These are phyloP conservation scores for Lipophrys pholis DNA, from an alignment of 2,113 vertebrate genomes.

Conservation along the genomic window DNA sequence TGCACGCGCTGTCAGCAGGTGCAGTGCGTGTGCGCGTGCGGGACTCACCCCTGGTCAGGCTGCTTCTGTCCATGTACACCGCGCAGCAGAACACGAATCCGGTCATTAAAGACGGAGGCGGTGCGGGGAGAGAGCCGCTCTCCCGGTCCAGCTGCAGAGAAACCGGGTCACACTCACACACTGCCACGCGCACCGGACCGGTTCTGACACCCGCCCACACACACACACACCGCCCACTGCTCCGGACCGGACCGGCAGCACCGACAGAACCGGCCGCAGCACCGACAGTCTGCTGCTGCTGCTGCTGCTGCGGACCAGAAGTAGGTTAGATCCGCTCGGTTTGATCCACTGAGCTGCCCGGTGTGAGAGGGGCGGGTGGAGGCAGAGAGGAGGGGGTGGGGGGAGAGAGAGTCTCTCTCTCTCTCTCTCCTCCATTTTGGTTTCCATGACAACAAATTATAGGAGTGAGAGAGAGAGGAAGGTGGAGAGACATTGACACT, in stretches of 20 bases:
- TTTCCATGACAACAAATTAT: slow-evolving; percentile 82
- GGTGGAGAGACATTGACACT: neutral
- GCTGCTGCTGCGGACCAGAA: slow-evolving; percentile 14
- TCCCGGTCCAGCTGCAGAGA: slow-evolving; percentile 76
- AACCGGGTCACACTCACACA: slow-evolving; percentile 45
- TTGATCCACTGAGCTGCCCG: slow-evolving; percentile 56
- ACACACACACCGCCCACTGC: neutral
- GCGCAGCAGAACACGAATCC: slow-evolving; percentile 87
- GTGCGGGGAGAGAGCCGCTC: slow-evolving; percentile 75
- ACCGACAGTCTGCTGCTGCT: slow-evolving; percentile 36
- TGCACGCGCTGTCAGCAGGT: neutral
- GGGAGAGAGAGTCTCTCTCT: neutral
- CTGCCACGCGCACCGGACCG: slow-evolving; percentile 5
- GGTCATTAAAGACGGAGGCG: slow-evolving; percentile 84
- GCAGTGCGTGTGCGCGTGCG: neutral
- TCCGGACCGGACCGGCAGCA: neutral
- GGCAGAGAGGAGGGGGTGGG: slow-evolving; percentile 25
- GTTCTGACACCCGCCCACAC: neutral
- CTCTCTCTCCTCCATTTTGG: slow-evolving; percentile 46
- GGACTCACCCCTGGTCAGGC: slow-evolving; percentile 82
- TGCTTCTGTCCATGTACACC: slow-evolving; percentile 88
- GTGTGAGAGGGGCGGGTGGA: slow-evolving; percentile 54
- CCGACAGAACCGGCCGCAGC: slow-evolving; percentile 25
- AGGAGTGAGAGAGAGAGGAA: neutral
- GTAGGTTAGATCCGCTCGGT: slow-evolving; percentile 56